Evolutionary conservation across 2,888 invertebrate genomes (phyloP), one percentile per base, ranked within the genome.

Genomic region (Melinaea menophilus): DNA sequence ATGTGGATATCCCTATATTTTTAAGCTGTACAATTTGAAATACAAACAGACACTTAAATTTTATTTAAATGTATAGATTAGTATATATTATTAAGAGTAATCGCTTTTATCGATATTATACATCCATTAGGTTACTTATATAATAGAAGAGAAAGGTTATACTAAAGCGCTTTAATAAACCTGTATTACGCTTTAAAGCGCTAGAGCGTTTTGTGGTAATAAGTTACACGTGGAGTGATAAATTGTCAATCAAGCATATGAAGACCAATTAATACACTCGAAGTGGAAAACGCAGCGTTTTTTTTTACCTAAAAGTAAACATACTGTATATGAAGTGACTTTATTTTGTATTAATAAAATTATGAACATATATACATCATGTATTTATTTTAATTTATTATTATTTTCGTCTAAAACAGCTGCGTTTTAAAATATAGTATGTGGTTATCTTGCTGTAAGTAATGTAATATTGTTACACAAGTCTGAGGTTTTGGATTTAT

Each of bases 151-250:
- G 22, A 41, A 33, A 60, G 13, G 56, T 34, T 34, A 51, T 33
- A 54, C 51, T 54, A 59, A 59, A 61, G 61, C 61, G 66, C 61
- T 66, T 59, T 48, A 63, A 60, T 60, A 2, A n/a, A 51, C 9
- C 51, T 5, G 9, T 31, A 31, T n/a, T 9, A 31, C 33, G 46
- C 55, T 46, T 34, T 41, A 55, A 34, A 31, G 22, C 46, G 22
- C 46, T 68, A 68, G 68, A 69, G 72, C 72, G 77, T 75, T 79
- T 73, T 74, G 64, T 71, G 68, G 78, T 81, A 82, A 80, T 85
- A 85, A 87, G 86, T 81, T 86, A 88, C 88, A 87, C 88, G 87
- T 86, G 88, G 78, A 75, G 69, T 59, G 57, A 60, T 65, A 64
- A 68, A 65, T 56, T 61, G 59, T 61, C 45, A 56, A 58, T 61